phyloP scores from a whole-genome alignment of 2,113 vertebrate species.

The Falco punctatus region DNA sequence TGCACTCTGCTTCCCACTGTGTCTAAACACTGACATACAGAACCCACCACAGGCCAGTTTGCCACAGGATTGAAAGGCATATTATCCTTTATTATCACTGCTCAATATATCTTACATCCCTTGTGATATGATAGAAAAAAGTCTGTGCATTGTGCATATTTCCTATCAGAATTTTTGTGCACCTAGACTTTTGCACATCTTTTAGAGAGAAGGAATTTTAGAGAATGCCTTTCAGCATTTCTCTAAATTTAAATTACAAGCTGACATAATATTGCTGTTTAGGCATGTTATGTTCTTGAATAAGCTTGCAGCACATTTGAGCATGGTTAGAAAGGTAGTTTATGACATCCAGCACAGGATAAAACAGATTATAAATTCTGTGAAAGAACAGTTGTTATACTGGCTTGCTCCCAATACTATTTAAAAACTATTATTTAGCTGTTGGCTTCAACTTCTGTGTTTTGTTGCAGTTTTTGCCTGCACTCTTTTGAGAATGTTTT shows the following conservation, averaged over 20 bases:
- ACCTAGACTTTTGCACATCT: neutral
- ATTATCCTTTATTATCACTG: neutral
- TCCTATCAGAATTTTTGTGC: neutral
- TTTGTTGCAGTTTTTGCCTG: neutral
- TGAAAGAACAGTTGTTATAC: neutral
- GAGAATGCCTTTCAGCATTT: neutral
- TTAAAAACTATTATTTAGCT: constrained; percentile 29
- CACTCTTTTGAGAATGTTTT: constrained; percentile 1
- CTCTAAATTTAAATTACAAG: neutral
- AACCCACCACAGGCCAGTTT: neutral
- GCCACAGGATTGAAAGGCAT: neutral
- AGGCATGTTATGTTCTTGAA: neutral
- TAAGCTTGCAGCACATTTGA: neutral
- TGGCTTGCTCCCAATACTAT: constrained; percentile 32
- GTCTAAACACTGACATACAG: neutral
- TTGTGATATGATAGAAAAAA: neutral
- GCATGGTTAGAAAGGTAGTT: neutral
- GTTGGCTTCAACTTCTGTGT: constrained; percentile 6
- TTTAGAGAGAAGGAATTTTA: neutral
- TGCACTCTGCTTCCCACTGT: neutral
- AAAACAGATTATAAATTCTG: constrained; percentile 34
- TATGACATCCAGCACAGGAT: neutral
- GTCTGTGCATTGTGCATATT: neutral
- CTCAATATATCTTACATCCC: neutral
- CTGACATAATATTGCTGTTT: neutral